Base-by-base conservation (phyloP, 1,140 invertebrate genomes). In the Tetramorium alpestre region DNA sequence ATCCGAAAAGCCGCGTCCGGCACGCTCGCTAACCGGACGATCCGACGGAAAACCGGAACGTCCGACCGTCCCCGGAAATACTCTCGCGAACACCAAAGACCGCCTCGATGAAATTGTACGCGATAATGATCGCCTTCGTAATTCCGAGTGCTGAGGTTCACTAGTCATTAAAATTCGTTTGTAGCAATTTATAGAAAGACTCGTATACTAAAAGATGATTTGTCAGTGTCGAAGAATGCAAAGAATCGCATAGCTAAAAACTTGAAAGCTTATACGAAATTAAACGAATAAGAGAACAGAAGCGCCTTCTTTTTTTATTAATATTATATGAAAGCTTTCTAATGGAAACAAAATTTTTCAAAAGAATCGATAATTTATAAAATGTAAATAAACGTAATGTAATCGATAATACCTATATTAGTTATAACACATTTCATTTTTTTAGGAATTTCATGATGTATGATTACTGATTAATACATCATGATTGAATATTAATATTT, bases 1-100 rank as follows among this genome's bases (percentile, higher is more conserved):
- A 84, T 90, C 87, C 89, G 88, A 88, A 93, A 93, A 92, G 90
- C 92, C 91, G 90, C 93, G 91, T 93, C 93, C 92, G 92, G 91
- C 85, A 86, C 87, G 88, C 76, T 88, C 62, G 87, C 89, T 25
- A 89, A 89, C 88, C 62, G 70, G 77, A 84, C 88, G 88, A 86
- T 73, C 80, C 91, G 22, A 69, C 84, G 90, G 92, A 92, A 93
- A 93, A 92, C 88, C 86, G 87, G 88, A 87, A 89, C 82, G 88
- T 81, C 80, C 86, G 86, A 82, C 87, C 85, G 70, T 41, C 38
- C 41, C 33, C 73, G 65, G 65, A 69, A 54, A 60, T 72, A 44
- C 62, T 33, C n/a, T 25, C 25, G 44, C 41, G 41, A 8, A 13
- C 62, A 18, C 33, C 47, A 25, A 73, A 60, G 64, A 81, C 38